phyloP scores from a whole-genome alignment of 2,888 invertebrate genomes.

The Zaprionus lineosus region DNA sequence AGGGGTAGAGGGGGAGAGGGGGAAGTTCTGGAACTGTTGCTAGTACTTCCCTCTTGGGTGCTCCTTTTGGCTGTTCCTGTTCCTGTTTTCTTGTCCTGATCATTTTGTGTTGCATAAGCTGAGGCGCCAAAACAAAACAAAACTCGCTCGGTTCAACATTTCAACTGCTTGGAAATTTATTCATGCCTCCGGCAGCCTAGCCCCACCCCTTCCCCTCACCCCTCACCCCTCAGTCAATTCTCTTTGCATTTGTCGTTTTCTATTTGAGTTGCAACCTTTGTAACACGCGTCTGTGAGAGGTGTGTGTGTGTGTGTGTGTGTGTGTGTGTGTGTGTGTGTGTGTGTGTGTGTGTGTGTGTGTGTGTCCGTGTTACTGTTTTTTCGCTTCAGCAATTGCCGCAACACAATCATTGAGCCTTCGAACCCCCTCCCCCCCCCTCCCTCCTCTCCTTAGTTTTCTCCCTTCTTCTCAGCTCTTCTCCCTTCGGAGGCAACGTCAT shows the following conservation, averaged over 20 bases:
- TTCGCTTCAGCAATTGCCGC: conserved; percentile 4
- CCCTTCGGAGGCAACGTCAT: too few relatives aligned
- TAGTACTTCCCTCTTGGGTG: neutral
- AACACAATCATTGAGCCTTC: conserved; percentile 24
- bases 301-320: too few relatives aligned
- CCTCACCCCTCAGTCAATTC: neutral
- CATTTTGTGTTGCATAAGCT: conserved; percentile 59
- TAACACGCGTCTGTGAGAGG: too few relatives aligned
- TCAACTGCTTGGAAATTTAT: conserved; percentile 70
- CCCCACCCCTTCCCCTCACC: neutral
- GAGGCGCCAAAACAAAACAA: conserved; percentile 72
- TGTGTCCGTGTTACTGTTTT: neutral
- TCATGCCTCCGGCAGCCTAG: conserved; percentile 35
- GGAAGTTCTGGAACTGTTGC: conserved; percentile 9
- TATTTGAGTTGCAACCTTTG: conserved; percentile 30
- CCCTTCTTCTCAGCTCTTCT: neutral
- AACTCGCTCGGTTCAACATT: conserved; percentile 61
- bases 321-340: too few relatives aligned
- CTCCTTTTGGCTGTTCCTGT: conserved; percentile 20
- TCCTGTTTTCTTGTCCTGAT: conserved; percentile 35
- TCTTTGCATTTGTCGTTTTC: neutral
- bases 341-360: too few relatives aligned
- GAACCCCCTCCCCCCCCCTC: neutral
- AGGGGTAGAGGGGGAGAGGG: too few relatives aligned
- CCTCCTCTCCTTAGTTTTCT: neutral